Evolutionary conservation across 1,140 invertebrate species (phyloP), one percentile per base, ranked within the genome.

Genomic region (Apis cerana): DNA sequence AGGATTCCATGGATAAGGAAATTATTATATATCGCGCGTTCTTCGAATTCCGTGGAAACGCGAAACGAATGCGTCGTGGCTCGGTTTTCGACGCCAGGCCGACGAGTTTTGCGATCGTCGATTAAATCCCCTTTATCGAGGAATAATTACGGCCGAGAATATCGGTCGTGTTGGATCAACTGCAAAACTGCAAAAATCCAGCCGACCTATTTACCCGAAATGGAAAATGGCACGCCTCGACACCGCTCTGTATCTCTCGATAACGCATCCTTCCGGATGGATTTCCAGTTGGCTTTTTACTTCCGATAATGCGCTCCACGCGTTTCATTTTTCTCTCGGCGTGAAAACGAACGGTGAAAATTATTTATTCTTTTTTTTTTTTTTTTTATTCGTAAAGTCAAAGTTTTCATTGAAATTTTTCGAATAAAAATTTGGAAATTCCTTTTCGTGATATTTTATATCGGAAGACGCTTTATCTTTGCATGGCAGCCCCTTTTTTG

Each of bases 81-180:
- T 19, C 2, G n/a, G 11, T 75, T 71, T 64, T 85, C 75, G 65
- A 68, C 27, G 27, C 27, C 27, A 27, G 68, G 61, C 58, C 21
- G 48, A 48, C 52, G 59, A 71, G 56, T 75, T 88, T 79, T 27
- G 74, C 74, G 83, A 81, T 85, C 80, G 69, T 80, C 86, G 86
- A 88, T 88, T 85, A 88, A 88, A 88, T 88, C 75, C 84, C 80
- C 71, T 88, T 88, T 75, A 88, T 85, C 86, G 86, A 83, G 71
- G 84, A 88, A 88, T 88, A 88, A 88, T 88, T 80, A 80, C 74
- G 80, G 80, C 61, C 77, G 80, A 83, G 71, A 83, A 88, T 85
- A 85, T 88, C 75, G 75, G 58, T 70, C 68, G 50, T 43, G 64
- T 65, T 62, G 70, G 85, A 87, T 87, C 82, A 87, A 67, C 64